Base-by-base conservation (phyloP, 2,888 invertebrate genomes). In the Mesochorus sp. region DNA sequence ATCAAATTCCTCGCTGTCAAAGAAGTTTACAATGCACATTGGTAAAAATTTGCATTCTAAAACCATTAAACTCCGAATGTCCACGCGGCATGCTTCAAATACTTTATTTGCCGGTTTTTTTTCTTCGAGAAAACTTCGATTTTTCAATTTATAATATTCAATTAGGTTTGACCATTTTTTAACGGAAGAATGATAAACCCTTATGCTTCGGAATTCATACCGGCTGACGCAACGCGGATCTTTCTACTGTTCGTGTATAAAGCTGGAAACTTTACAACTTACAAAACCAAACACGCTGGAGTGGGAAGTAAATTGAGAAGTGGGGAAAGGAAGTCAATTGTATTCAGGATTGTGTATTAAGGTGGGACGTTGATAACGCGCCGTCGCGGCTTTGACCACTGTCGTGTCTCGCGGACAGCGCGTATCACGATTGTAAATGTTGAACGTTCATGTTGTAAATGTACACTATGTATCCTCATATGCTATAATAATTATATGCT, bases 301-400 rank as follows among this genome's bases (percentile, higher is more conserved):
- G 21, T 28, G 12, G n/a, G 8, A 26, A 21, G 39, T 28, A 39
- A 31, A 31, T 31, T 53, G 3, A n/a, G 31, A 14, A 21, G 53
- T 28, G 31, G 37, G n/a, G 34, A 24, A 24, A 19, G 21, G 31
- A 51, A 2, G 0, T 12, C n/a, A 39, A 1, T 19, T n/a, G 26
- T 12, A 37, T 10, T 2, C 14, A 28, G 10, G 2, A 49, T 31
- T 24, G 19, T 10, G 17, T 21, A 10, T 10, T n/a, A 24, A 21
- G 51, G 21, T 64, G 64, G n/a, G 57, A 44, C 31, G 74, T 74
- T 66, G 78, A 74, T 74, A 71, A 70, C 74, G 74, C 66, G 74
- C 44, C 70, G 70, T 34, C 74, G 74, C 70, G 59, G 51, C 42
- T 61, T 39, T 66, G 78, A 78, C 64, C 71, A 75, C 79, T 71